phyloP scores from a whole-genome alignment of 2,113 vertebrate genomes.

The Brachionichthys hirsutus region DNA sequence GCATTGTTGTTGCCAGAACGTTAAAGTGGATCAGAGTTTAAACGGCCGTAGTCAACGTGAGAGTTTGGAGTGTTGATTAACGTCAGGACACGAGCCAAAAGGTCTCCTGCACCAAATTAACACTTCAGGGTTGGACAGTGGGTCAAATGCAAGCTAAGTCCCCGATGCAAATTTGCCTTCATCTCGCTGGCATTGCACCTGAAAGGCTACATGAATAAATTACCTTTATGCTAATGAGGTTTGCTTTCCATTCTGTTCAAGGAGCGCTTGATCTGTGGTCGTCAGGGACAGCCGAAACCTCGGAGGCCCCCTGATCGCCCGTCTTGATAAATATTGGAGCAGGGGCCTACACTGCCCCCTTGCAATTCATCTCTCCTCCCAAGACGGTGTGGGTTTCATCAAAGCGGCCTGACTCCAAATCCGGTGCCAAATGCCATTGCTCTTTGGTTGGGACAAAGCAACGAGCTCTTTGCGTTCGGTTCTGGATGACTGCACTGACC shows the following conservation, averaged over 20 bases:
- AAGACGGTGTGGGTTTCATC: conserved; percentile 57
- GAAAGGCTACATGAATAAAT: conserved; percentile 65
- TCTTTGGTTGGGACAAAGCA: conserved; percentile 50
- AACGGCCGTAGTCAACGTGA: conserved; percentile 25
- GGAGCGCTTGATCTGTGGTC: conserved; percentile 50
- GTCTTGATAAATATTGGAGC: conserved; percentile 70
- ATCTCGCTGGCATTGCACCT: conserved; percentile 39
- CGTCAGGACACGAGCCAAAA: conserved; percentile 49
- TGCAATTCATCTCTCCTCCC: conserved; percentile 47
- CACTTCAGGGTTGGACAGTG: conserved; percentile 42
- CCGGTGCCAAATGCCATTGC: conserved; percentile 62
- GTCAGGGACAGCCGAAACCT: conserved; percentile 61
- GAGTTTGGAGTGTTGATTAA: conserved; percentile 28
- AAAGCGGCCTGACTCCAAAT: conserved; percentile 60
- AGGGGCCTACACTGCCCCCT: conserved; percentile 56
- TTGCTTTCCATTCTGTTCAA: conserved; percentile 30
- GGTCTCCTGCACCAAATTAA: conserved; percentile 57
- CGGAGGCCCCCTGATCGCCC: conserved; percentile 50
- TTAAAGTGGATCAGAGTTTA: conserved; percentile 8
- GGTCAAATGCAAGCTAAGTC: conserved; percentile 50
- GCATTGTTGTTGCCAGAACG: conserved; percentile 36
- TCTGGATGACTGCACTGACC: conserved; percentile 66
- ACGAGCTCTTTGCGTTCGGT: conserved; percentile 44
- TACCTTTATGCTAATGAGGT: conserved; percentile 60
- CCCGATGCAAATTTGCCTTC: conserved; percentile 50